Percentiles rank a stretch among this genome's conserved stretches.
phyloP scores from a whole-genome alignment of 2,113 vertebrate genomes.

The Indri indri region DNA sequence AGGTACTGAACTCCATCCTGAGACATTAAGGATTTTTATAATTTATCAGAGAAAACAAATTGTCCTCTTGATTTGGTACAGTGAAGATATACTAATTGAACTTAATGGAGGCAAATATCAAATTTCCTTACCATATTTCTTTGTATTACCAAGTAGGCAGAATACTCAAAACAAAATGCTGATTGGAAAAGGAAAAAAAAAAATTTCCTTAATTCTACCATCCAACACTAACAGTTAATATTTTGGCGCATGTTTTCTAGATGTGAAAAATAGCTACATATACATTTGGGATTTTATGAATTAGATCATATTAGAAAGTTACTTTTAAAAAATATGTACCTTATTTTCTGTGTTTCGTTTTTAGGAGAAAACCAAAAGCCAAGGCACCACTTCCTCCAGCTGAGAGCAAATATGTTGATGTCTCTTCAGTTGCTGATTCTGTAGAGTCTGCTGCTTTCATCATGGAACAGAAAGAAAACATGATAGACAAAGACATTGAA shows the following conservation, averaged over 20 bases:
- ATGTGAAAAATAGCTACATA: background rate
- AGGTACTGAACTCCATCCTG: background rate
- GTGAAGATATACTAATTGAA: background rate
- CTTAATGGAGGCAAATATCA: background rate
- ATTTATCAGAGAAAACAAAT: background rate
- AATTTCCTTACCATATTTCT: background rate
- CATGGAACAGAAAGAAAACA: constrained; percentile 94
- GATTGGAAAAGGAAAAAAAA: background rate
- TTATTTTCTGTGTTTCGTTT: constrained; percentile 41
- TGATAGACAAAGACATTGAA: constrained; percentile 90
- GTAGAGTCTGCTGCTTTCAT: constrained; percentile 78
- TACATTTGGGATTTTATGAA: background rate
- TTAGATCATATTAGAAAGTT: background rate
- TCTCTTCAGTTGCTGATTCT: constrained; percentile 83
- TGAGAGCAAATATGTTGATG: constrained; percentile 80
- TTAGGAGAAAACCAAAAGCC: constrained; percentile 92
- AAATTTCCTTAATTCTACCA: background rate
- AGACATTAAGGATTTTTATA: background rate
- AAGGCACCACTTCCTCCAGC: constrained; percentile 93
- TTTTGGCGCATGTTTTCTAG: background rate
- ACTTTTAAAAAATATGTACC: background rate
- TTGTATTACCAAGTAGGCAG: background rate
- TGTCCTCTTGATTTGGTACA: background rate
- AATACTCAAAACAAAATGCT: background rate
- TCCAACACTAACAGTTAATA: background rate